phyloP scores from a whole-genome alignment of 2,113 vertebrate species.

The Corvus hawaiiensis region DNA sequence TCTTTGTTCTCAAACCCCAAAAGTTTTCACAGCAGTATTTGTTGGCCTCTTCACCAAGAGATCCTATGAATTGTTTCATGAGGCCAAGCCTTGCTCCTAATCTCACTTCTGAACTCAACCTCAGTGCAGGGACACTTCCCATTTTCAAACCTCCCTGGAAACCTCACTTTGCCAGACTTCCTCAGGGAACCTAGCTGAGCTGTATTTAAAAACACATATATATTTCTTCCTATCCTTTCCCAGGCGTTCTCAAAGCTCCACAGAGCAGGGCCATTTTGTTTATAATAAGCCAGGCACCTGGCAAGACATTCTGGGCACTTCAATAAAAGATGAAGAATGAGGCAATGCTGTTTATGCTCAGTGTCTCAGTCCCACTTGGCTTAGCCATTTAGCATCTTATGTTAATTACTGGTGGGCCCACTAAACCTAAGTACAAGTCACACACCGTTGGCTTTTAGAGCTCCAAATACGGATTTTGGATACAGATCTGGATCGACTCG shows the following conservation, averaged over 20 bases:
- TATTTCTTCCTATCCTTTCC: background rate
- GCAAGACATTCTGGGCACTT: background rate
- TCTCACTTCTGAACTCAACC: background rate
- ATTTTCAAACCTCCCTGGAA: background rate
- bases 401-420: background rate
- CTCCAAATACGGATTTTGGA: background rate
- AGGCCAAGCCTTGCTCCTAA: background rate
- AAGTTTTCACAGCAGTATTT: background rate
- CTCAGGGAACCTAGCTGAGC: background rate
- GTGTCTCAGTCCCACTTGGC: background rate
- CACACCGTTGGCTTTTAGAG: background rate
- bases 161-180: background rate
- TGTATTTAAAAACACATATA: background rate
- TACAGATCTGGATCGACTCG: background rate
- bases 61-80: background rate
- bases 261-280: background rate
- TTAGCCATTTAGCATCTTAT: background rate
- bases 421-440: background rate
- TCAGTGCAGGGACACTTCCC: fast-evolving
- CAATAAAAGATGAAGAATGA: background rate
- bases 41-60: background rate
- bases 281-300: background rate
- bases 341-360: background rate
- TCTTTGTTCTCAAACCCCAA: background rate
- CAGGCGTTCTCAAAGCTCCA: background rate